Percentiles rank a stretch among this genome's conserved stretches.
Evolutionary conservation across 2,113 vertebrate species (phyloP).

Genomic region (Raphicerus campestris): DNA sequence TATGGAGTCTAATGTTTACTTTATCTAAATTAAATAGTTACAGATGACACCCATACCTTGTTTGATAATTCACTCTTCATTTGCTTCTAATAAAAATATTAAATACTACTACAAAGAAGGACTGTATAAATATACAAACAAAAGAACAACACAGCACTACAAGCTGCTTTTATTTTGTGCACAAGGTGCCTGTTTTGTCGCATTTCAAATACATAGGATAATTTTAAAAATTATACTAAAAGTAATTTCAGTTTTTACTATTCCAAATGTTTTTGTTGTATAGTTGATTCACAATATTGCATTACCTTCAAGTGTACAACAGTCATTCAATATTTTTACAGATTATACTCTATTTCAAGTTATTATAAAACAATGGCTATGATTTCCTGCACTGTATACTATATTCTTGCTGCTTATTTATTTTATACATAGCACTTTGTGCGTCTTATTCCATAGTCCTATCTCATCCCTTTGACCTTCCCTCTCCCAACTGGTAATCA

Average conservation of each 20-base stretch:
- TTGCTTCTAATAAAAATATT: constrained; percentile 37
- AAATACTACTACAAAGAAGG: not conserved
- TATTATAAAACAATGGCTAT: not conserved
- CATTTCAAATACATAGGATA: not conserved
- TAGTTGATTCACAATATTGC: not conserved
- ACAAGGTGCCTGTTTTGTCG: not conserved
- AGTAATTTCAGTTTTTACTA: not conserved
- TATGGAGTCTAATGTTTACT: not conserved
- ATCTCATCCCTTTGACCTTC: not conserved
- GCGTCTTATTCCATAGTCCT: not conserved
- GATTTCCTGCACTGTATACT: not conserved
- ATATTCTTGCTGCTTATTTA: not conserved
- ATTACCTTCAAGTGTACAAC: not conserved
- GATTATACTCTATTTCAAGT: not conserved
- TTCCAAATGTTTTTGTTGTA: not conserved
- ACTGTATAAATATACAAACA: not conserved
- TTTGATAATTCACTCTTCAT: constrained; percentile 5
- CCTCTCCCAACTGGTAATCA: not conserved
- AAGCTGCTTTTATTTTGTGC: not conserved
- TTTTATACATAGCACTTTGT: not conserved
- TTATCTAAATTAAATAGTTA: constrained; percentile 14
- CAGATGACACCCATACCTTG: not conserved
- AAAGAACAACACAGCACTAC: not conserved
- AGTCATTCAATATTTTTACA: not conserved
- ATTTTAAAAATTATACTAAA: not conserved